These are phyloP conservation scores for Lutjanus argentimaculatus DNA, from an alignment of 2,797 vertebrate species.

Conservation along the genomic window DNA sequence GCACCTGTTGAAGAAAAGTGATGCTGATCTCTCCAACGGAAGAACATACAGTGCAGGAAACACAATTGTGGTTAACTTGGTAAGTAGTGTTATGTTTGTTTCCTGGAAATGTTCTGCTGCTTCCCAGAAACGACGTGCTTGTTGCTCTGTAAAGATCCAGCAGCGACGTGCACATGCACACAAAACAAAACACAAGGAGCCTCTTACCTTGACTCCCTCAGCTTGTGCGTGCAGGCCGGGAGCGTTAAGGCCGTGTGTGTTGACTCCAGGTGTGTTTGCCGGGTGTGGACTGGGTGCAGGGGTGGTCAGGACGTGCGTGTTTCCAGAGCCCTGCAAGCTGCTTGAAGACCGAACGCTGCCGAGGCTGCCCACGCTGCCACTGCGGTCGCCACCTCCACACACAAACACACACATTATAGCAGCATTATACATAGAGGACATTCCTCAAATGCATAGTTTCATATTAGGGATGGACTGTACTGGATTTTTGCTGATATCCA, in stretches of 20 bases:
- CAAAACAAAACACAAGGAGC: neutral
- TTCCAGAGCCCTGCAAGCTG: conserved; percentile 83
- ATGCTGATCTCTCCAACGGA: conserved; percentile 13
- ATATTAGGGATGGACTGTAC: neutral
- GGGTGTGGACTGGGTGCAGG: conserved; percentile 81
- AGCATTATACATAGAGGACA: neutral
- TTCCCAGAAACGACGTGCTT: conserved; percentile 52
- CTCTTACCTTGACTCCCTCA: conserved; percentile 92
- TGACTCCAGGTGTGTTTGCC: conserved; percentile 76
- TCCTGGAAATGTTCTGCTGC: conserved; percentile 48
- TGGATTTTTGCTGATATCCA: too few relatives aligned
- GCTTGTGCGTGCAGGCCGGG: conserved; percentile 92
- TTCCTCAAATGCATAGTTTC: neutral
- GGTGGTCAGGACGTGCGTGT: conserved; percentile 81
- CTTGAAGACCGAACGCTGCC: conserved; percentile 88
- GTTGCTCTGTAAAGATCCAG: conserved; percentile 22
- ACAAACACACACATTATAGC: conserved; percentile 5
- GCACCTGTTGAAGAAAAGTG: conserved; percentile 12
- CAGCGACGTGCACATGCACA: neutral
- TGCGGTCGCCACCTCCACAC: conserved; percentile 89
- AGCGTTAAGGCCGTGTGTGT: conserved; percentile 88
- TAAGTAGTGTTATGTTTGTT: conserved; percentile 28
- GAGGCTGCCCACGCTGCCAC: conserved; percentile 91
- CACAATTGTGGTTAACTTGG: conserved; percentile 59
- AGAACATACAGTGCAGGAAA: conserved; percentile 62